Percentiles rank a stretch among this genome's conserved stretches.
Evolutionary conservation across 2,113 vertebrate genomes (phyloP).

Genomic region (Sapajus apella): DNA sequence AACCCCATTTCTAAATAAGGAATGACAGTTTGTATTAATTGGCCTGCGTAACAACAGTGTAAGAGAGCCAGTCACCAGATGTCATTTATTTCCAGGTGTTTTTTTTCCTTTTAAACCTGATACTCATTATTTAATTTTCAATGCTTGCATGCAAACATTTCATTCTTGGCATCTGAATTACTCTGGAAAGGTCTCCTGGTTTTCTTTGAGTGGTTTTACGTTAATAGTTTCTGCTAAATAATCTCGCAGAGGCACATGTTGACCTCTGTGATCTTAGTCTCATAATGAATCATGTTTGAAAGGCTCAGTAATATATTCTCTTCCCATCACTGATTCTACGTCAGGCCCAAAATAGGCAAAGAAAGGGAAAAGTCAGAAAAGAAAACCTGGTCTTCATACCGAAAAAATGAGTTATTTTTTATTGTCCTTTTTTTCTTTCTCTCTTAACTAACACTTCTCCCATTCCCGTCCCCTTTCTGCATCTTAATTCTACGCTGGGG

Average conservation of each 20-base stretch:
- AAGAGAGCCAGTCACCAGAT: neutral
- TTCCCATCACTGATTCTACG: constrained; percentile 33
- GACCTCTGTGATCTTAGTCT: constrained; percentile 25
- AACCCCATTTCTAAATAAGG: constrained; percentile 9
- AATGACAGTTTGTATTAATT: neutral
- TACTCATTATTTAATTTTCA: constrained; percentile 24
- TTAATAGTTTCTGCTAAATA: constrained; percentile 20
- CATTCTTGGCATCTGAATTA: constrained; percentile 9
- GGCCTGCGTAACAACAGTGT: neutral
- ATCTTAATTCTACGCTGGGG: constrained; percentile 1
- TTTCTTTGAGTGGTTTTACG: constrained; percentile 34
- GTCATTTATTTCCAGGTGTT: neutral
- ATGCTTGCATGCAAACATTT: neutral
- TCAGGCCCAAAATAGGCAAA: neutral
- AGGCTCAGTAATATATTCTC: neutral
- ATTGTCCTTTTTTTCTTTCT: neutral
- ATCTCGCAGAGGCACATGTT: neutral
- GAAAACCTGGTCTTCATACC: neutral
- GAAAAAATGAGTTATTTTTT: constrained; percentile 18
- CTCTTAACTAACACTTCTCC: neutral
- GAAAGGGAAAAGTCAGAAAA: neutral
- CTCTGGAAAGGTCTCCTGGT: neutral
- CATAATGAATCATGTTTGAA: constrained; percentile 46
- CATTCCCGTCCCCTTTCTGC: neutral
- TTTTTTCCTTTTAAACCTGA: constrained; percentile 9